These are phyloP conservation scores for Orestias chungarensis DNA, from an alignment of 2,797 vertebrate species.

Conservation along the genomic window DNA sequence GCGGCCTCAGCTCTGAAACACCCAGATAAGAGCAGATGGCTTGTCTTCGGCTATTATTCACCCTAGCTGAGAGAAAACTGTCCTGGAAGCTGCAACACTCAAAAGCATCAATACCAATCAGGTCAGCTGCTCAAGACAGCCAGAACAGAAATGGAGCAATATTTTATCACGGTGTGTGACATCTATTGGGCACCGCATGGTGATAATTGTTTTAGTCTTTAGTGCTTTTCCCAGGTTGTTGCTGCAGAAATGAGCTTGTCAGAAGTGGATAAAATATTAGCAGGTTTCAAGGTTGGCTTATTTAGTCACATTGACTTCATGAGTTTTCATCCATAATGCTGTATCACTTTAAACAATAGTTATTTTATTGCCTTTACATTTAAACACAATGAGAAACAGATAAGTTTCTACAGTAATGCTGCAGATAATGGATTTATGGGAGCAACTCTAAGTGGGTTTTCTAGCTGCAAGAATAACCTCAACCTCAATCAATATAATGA, in stretches of 20 bases:
- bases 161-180: constrained; percentile 18
- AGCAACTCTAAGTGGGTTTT: neutral
- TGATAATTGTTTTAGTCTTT: constrained; percentile 12
- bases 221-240: neutral
- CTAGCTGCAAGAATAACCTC: neutral
- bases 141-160: constrained; percentile 14
- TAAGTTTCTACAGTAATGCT: neutral
- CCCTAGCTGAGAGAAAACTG: constrained; percentile 17
- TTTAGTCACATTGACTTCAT: neutral
- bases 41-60: constrained; percentile 27
- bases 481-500: neutral
- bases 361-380: neutral
- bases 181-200: constrained; percentile 18
- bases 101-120: constrained; percentile 22
- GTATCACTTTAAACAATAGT: neutral
- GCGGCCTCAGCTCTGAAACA: constrained; percentile 21
- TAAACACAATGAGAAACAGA: neutral
- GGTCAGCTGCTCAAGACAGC: constrained; percentile 12
- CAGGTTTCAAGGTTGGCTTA: constrained; percentile 11
- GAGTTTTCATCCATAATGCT: neutral
- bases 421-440: neutral
- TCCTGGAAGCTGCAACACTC: constrained; percentile 5
- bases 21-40: constrained; percentile 35
- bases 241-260: constrained; percentile 7
- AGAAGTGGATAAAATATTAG: neutral